phyloP scores from a whole-genome alignment of 2,888 invertebrate species.

The Luperina nickerlii region DNA sequence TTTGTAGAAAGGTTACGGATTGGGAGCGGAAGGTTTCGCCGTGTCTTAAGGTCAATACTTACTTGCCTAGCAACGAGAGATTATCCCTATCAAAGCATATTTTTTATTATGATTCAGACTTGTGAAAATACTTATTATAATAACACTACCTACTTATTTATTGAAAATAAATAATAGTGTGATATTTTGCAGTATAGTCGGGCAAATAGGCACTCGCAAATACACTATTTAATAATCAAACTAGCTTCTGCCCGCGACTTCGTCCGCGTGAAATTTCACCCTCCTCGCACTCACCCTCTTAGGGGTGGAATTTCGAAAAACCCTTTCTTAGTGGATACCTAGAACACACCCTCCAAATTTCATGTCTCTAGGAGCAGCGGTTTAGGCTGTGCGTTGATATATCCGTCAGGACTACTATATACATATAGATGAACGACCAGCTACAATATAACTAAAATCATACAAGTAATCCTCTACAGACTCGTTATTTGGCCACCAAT shows the following conservation, averaged over 20 bases:
- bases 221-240: not conserved
- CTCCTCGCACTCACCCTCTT: too few relatives aligned
- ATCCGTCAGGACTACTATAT: too few relatives aligned
- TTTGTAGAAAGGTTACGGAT: constrained; percentile 30
- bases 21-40: constrained; percentile 10
- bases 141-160: not conserved
- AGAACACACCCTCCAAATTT: too few relatives aligned
- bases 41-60: not conserved
- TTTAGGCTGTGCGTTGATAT: too few relatives aligned
- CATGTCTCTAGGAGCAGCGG: too few relatives aligned
- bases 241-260: too few relatives aligned
- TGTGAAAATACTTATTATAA: not conserved
- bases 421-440: not conserved
- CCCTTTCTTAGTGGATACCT: too few relatives aligned
- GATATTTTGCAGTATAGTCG: not conserved
- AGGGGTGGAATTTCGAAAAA: too few relatives aligned
- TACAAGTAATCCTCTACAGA: not conserved
- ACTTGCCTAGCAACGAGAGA: constrained; percentile 34
- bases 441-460: not conserved
- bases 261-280: too few relatives aligned
- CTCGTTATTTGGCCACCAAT: constrained; percentile 43
- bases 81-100: not conserved
- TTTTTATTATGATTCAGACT: not conserved
- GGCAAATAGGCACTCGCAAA: not conserved
- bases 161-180: not conserved